Conservation (phyloP, 2,113 vertebrate species). For the Cinclus mexicanus region DNA sequence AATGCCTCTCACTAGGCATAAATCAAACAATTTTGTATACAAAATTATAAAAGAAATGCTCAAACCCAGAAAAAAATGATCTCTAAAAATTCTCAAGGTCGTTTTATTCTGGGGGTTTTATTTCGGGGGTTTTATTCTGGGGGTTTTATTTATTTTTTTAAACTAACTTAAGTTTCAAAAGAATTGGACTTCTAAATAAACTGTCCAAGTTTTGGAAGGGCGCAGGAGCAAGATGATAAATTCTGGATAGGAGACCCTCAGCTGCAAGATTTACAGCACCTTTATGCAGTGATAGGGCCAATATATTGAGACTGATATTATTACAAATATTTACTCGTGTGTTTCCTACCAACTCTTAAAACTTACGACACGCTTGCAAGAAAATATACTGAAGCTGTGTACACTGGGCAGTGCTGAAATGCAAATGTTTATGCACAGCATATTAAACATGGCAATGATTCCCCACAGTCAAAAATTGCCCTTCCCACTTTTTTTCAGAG, state of each 20-base stretch:
- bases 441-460: background rate
- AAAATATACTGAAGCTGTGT: background rate
- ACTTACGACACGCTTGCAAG: rapidly evolving
- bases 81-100: background rate
- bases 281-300: background rate
- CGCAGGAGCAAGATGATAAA: background rate
- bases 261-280: background rate
- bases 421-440: background rate
- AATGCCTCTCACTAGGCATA: background rate
- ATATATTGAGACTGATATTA: background rate
- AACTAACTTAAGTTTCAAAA: background rate
- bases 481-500: background rate
- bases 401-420: background rate
- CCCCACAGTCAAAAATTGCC: background rate
- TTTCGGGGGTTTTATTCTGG: rapidly evolving
- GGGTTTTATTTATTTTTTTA: background rate
- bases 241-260: background rate
- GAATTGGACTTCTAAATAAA: background rate
- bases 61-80: background rate
- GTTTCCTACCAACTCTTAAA: background rate
- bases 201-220: background rate
- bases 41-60: background rate
- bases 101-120: rapidly evolving
- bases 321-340: background rate
- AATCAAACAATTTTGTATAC: background rate